Conservation (phyloP, 2,113 vertebrate genomes). For the Mugil cephalus region DNA sequence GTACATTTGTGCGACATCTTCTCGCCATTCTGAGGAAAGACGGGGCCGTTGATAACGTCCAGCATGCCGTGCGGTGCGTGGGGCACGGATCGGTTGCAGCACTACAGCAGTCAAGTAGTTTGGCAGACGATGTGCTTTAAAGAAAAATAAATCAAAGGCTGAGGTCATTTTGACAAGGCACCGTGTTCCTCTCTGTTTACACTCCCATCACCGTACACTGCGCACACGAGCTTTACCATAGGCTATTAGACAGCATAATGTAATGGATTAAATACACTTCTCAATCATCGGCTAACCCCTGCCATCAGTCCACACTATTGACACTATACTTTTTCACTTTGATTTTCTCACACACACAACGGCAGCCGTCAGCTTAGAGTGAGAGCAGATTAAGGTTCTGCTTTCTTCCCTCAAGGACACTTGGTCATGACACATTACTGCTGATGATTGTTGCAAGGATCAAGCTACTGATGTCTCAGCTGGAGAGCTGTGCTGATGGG, state of each 20-base stretch:
- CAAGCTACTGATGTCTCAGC: conserved; percentile 71
- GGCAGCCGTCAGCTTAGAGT: conserved; percentile 29
- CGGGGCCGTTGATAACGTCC: conserved; percentile 41
- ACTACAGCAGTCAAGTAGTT: conserved; percentile 30
- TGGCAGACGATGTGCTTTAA: conserved; percentile 44
- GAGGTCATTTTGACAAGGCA: conserved; percentile 65
- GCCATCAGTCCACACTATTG: conserved; percentile 21
- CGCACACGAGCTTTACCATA: conserved; percentile 54
- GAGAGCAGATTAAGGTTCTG: conserved; percentile 68
- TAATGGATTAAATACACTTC: conserved; percentile 67
- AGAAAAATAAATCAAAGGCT: conserved; percentile 29
- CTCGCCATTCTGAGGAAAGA: conserved; percentile 28
- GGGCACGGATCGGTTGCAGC: conserved; percentile 50
- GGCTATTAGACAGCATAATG: conserved; percentile 69
- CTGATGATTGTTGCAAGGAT: conserved; percentile 71
- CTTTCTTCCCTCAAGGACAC: conserved; percentile 75
- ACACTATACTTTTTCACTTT: conserved; percentile 49
- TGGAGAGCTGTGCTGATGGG: conserved; percentile 68
- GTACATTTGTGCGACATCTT: conserved; percentile 42
- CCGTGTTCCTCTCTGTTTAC: conserved; percentile 59
- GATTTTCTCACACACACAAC: conserved; percentile 40
- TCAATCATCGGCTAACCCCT: conserved; percentile 57
- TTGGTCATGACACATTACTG: conserved; percentile 74
- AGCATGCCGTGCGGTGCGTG: conserved; percentile 27
- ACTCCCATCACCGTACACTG: conserved; percentile 68